A percentile compares a stretch with the other conserved stretches of the same genome.
Conservation (phyloP, 1,140 invertebrate genomes). For the Drosophila sproati region DNA sequence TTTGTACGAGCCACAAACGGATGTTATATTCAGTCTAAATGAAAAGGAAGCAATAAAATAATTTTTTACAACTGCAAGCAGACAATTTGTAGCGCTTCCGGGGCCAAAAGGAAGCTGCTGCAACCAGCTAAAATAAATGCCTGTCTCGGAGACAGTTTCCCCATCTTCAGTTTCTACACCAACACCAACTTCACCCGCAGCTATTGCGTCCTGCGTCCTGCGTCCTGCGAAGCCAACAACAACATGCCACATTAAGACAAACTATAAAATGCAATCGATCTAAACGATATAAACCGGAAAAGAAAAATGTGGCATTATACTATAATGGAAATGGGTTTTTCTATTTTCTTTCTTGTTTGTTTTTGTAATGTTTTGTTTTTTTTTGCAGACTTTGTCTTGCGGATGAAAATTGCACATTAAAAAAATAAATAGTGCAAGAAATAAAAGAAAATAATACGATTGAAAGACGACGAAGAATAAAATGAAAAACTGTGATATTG, state of each 20-base stretch:
- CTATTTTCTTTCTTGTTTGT: constrained; percentile 39
- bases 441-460: constrained; percentile 66
- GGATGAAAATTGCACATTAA: constrained; percentile 47
- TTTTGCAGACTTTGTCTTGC: constrained; percentile 12
- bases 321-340: constrained; percentile 78
- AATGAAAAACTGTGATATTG: constrained; percentile 82
- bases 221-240: constrained; percentile 34
- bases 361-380: constrained; percentile 20
- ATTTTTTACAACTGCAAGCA: constrained; percentile 70
- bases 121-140: constrained; percentile 53
- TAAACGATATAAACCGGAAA: constrained; percentile 78
- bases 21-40: constrained; percentile 65
- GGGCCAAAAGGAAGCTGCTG: constrained; percentile 42
- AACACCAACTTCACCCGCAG: constrained; percentile 13
- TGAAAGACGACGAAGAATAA: constrained; percentile 56
- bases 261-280: constrained; percentile 82
- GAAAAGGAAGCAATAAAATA: constrained; percentile 77
- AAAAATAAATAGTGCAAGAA: constrained; percentile 17
- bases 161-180: constrained; percentile 12
- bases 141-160: constrained; percentile 59
- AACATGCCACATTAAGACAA: constrained; percentile 74
- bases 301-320: constrained; percentile 76
- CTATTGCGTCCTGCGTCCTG: constrained; percentile 41
- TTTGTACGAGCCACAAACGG: constrained; percentile 65
- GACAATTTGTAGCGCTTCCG: constrained; percentile 76